Conservation (phyloP, 2,797 vertebrate genomes). For the Danio choprae region DNA sequence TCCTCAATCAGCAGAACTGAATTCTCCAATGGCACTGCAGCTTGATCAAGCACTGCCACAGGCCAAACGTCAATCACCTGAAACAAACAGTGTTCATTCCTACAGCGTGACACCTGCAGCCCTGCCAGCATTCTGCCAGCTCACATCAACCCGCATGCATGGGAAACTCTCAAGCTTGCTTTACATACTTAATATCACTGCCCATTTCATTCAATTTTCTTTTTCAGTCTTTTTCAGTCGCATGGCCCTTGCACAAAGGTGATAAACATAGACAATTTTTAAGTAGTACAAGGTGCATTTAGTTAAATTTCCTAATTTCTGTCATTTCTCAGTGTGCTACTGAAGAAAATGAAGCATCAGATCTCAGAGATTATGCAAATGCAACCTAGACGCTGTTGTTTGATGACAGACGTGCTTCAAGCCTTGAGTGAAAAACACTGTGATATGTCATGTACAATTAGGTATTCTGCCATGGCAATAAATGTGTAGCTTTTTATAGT, state of each 20-base stretch:
- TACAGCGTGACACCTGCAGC: not conserved
- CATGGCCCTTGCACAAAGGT: not conserved
- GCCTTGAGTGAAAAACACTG: not conserved
- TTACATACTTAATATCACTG: not conserved
- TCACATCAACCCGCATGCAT: conserved; percentile 13
- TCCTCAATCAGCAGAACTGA: not conserved
- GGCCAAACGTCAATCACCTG: conserved; percentile 25
- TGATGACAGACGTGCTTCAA: not conserved
- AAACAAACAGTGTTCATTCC: conserved; percentile 11
- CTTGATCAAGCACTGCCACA: not conserved
- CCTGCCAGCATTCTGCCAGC: not conserved
- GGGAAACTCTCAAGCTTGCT: not conserved
- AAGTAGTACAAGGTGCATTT: too few relatives aligned
- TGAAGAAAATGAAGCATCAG: not conserved
- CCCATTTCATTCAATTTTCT: not conserved
- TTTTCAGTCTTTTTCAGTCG: not conserved
- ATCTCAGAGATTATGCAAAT: not conserved
- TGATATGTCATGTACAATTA: not conserved
- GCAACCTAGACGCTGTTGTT: not conserved
- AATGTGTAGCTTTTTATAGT: not conserved
- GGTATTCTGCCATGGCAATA: not conserved
- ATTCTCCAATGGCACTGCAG: not conserved
- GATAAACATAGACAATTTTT: not conserved
- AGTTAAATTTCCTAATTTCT: not conserved
- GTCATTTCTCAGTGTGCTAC: not conserved